Conservation (phyloP, 2,888 invertebrate genomes). For the Ochropleura plecta region DNA sequence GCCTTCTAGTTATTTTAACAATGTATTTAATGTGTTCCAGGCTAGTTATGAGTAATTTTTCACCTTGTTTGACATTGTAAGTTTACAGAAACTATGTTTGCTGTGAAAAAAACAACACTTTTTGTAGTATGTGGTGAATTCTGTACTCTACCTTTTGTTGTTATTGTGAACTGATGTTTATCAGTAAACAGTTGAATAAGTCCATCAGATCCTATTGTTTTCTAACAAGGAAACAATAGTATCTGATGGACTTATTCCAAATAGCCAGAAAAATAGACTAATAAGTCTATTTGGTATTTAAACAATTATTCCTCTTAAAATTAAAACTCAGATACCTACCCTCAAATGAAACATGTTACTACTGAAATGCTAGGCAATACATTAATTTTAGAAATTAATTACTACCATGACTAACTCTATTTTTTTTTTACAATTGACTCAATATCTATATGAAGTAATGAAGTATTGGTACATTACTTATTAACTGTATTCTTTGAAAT, state of each 20-base stretch:
- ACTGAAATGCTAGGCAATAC: neutral
- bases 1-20: neutral
- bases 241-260: too few species aligned
- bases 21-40: neutral
- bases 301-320: neutral
- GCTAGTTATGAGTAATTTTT: constrained; percentile 3
- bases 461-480: neutral
- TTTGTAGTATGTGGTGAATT: constrained; percentile 5
- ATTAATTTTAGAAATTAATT: neutral
- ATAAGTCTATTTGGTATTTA: neutral
- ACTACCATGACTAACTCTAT: neutral
- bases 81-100: neutral
- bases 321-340: neutral
- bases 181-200: neutral
- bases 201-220: neutral
- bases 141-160: neutral
- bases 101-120: neutral
- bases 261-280: too few species aligned
- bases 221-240: neutral
- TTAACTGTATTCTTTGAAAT: too few species aligned
- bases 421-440: neutral
- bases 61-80: constrained; percentile 53
- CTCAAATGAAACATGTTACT: neutral
- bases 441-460: constrained; percentile 13
- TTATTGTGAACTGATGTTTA: neutral